These are phyloP conservation scores for Beris morrisii DNA, from an alignment of 2,888 invertebrate genomes.

Conservation along the genomic window DNA sequence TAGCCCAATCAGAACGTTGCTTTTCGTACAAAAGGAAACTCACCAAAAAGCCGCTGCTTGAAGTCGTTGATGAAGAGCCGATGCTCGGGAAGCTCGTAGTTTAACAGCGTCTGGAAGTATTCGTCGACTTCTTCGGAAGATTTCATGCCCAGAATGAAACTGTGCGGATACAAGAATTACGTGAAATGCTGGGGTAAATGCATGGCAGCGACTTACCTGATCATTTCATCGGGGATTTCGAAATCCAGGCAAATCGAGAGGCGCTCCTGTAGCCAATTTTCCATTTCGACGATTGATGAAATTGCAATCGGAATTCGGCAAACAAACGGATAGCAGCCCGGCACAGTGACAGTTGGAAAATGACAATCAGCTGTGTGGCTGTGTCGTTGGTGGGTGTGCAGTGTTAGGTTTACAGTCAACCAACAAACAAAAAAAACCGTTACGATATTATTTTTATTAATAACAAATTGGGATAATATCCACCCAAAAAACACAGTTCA, in stretches of 20 bases:
- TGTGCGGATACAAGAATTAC: constrained; percentile 47
- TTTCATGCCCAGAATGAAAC: constrained; percentile 73
- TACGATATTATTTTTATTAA: too few relatives aligned
- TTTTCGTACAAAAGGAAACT: constrained; percentile 14
- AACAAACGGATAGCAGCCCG: too few relatives aligned
- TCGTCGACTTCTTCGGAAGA: constrained; percentile 73
- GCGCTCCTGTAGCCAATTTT: constrained; percentile 66
- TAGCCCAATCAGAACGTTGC: not conserved
- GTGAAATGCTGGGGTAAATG: too few relatives aligned
- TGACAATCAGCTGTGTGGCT: too few relatives aligned
- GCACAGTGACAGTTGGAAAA: too few relatives aligned
- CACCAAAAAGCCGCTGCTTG: constrained; percentile 60
- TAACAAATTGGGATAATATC: too few relatives aligned
- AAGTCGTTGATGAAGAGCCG: constrained; percentile 67
- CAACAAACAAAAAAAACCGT: too few relatives aligned
- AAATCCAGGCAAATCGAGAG: constrained; percentile 68
- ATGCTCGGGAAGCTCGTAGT: constrained; percentile 68
- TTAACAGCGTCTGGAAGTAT: constrained; percentile 74
- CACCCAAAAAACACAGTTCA: too few relatives aligned
- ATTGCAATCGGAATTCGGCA: not conserved
- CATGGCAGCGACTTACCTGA: constrained; percentile 59
- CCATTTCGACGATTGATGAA: constrained; percentile 56
- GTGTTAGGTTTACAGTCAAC: too few relatives aligned
- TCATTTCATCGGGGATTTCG: constrained; percentile 70
- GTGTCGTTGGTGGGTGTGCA: too few relatives aligned